phyloP scores from a whole-genome alignment of 1,140 invertebrate species.

The Leptopilina clavipes region DNA sequence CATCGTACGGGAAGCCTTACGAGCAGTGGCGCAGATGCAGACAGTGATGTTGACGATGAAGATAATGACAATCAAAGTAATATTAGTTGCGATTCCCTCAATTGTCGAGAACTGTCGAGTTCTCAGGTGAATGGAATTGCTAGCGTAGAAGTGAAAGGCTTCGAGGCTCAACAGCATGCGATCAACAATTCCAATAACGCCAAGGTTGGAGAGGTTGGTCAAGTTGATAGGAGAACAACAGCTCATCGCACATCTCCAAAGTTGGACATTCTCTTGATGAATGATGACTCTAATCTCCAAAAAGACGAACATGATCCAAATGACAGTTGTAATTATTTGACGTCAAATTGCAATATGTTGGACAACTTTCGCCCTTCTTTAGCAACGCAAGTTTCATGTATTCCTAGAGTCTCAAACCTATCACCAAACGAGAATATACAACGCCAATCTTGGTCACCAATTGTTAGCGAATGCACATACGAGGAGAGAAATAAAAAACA shows the following conservation, averaged over 20 bases:
- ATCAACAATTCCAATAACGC: slow-evolving; percentile 17
- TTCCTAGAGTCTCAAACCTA: slow-evolving; percentile 56
- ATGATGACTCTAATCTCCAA: slow-evolving; percentile 35
- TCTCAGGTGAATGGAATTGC: background rate
- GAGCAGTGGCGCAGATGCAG: slow-evolving; percentile 77
- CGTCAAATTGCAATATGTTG: background rate
- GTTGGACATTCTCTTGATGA: slow-evolving; percentile 33
- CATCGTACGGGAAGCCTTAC: slow-evolving; percentile 75
- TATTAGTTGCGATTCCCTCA: slow-evolving; percentile 83
- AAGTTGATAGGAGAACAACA: background rate
- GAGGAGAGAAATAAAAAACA: slow-evolving; percentile 78
- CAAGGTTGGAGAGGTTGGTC: slow-evolving; percentile 37
- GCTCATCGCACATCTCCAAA: slow-evolving; percentile 36
- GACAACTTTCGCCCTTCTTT: background rate
- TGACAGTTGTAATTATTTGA: background rate
- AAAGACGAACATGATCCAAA: slow-evolving; percentile 8
- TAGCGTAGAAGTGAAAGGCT: slow-evolving; percentile 7
- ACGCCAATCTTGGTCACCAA: slow-evolving; percentile 49
- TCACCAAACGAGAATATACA: slow-evolving; percentile 46
- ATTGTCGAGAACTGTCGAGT: slow-evolving; percentile 77
- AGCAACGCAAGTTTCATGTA: slow-evolving; percentile 59
- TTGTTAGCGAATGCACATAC: slow-evolving; percentile 82
- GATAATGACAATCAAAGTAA: slow-evolving; percentile 79
- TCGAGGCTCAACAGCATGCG: slow-evolving; percentile 12
- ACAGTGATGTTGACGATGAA: slow-evolving; percentile 78